phyloP scores from a whole-genome alignment of 2,888 invertebrate species.

The Drosophila sordidula region DNA sequence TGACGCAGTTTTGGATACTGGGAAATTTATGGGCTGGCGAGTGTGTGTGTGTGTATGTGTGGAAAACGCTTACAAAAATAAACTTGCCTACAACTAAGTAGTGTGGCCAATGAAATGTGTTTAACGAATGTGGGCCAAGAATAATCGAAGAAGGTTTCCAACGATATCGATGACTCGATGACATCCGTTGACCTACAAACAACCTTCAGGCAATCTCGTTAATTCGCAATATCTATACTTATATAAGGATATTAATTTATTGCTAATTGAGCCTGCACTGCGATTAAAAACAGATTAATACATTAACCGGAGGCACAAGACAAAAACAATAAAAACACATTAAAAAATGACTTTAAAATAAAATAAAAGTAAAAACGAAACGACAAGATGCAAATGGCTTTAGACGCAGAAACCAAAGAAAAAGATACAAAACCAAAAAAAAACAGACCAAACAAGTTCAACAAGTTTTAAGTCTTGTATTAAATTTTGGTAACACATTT shows the following conservation, averaged over 20 bases:
- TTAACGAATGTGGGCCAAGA: slow-evolving; percentile 67
- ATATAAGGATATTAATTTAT: slow-evolving; percentile 51
- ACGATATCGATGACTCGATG: slow-evolving; percentile 36
- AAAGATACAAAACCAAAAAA: slow-evolving; percentile 1
- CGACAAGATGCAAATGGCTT: slow-evolving; percentile 66
- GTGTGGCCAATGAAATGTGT: background rate
- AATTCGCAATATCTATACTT: slow-evolving; percentile 7
- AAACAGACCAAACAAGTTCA: slow-evolving; percentile 67
- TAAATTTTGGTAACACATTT: slow-evolving; percentile 44
- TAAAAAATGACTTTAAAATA: background rate
- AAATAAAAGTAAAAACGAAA: slow-evolving; percentile 29
- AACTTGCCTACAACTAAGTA: slow-evolving; percentile 48
- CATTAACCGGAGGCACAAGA: slow-evolving; percentile 8
- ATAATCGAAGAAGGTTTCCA: slow-evolving; percentile 53
- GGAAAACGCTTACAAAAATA: slow-evolving; percentile 69
- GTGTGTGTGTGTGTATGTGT: slow-evolving; percentile 15
- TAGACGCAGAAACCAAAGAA: slow-evolving; percentile 23
- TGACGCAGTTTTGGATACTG: slow-evolving; percentile 68
- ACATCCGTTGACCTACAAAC: slow-evolving; percentile 72
- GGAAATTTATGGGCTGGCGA: slow-evolving; percentile 64
- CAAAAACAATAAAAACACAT: slow-evolving; percentile 12
- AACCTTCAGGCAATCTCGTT: slow-evolving; percentile 55
- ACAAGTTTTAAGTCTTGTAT: slow-evolving; percentile 63
- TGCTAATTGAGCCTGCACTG: slow-evolving; percentile 35
- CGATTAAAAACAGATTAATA: slow-evolving; percentile 66